A percentile compares a stretch with the other conserved stretches of the same genome.
These are phyloP conservation scores for Pseudachorutes palmiensis DNA, from an alignment of 1,140 invertebrate species.

Conservation along the genomic window DNA sequence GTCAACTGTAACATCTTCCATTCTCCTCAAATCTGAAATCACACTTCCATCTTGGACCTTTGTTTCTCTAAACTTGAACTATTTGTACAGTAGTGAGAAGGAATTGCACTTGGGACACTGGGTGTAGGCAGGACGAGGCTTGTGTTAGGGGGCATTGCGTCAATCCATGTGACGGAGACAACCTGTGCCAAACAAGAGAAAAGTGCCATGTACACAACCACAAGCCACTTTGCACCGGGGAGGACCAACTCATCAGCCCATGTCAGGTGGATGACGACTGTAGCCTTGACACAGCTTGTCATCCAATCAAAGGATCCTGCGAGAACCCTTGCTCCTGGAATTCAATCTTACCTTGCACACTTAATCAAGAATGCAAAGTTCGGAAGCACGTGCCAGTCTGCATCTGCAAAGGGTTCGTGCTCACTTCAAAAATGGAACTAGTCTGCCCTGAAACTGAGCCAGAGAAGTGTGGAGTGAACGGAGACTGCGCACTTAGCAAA, in stretches of 20 bases:
- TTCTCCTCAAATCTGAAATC: too few species aligned
- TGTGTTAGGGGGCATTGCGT: conserved; percentile 77
- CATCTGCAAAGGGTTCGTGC: neutral
- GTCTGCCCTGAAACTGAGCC: conserved; percentile 36
- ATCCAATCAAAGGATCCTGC: neutral
- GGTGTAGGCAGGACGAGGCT: conserved; percentile 68
- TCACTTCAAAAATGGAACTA: neutral
- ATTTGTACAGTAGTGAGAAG: too few species aligned
- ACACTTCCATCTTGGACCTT: too few species aligned
- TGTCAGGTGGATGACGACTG: too few species aligned
- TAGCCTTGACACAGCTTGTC: neutral
- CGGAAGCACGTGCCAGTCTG: neutral
- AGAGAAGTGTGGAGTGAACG: conserved; percentile 61
- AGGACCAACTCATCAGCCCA: too few species aligned
- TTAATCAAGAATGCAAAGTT: neutral
- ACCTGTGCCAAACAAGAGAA: too few species aligned
- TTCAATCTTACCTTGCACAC: neutral
- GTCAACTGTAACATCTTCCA: neutral
- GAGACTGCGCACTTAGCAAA: conserved; percentile 65
- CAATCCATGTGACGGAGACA: too few species aligned
- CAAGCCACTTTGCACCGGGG: too few species aligned
- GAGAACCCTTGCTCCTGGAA: neutral
- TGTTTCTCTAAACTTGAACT: too few species aligned
- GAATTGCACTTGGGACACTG: conserved; percentile 50
- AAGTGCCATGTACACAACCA: too few species aligned